Percentiles rank a stretch among this genome's conserved stretches.
phyloP scores from a whole-genome alignment of 2,113 vertebrate species.

The Phyllostomus discolor region DNA sequence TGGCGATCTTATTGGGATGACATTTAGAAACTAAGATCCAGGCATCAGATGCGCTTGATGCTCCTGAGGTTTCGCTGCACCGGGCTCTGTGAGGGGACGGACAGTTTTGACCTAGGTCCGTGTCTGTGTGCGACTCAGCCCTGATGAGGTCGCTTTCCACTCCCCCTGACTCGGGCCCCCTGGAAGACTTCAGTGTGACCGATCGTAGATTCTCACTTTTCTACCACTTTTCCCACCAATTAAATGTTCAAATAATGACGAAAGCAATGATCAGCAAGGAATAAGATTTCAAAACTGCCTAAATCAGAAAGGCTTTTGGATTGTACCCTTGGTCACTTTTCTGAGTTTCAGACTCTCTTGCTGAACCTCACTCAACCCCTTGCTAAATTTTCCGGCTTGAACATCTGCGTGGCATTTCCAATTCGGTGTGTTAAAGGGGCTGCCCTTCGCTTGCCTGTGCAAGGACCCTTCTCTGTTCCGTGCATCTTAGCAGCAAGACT shows the following conservation, averaged over 20 bases:
- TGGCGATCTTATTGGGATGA: background rate
- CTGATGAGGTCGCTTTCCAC: background rate
- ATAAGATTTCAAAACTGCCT: background rate
- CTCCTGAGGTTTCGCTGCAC: background rate
- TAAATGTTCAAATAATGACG: background rate
- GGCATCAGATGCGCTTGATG: background rate
- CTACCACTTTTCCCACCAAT: background rate
- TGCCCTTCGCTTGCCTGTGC: background rate
- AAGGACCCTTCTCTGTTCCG: background rate
- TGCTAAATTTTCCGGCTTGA: background rate
- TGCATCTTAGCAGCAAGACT: background rate
- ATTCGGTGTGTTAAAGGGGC: background rate
- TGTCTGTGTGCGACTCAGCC: background rate
- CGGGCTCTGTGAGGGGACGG: background rate
- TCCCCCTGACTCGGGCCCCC: background rate
- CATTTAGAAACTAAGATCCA: background rate
- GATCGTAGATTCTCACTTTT: background rate
- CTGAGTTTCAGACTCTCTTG: background rate
- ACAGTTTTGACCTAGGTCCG: background rate
- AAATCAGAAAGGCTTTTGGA: background rate
- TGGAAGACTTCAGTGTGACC: background rate
- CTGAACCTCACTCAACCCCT: background rate
- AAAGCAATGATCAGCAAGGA: background rate
- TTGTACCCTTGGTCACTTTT: background rate
- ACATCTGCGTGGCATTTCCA: background rate